These are phyloP conservation scores for Marcusenius ussheri DNA, from an alignment of 2,113 vertebrate species.

Conservation along the genomic window DNA sequence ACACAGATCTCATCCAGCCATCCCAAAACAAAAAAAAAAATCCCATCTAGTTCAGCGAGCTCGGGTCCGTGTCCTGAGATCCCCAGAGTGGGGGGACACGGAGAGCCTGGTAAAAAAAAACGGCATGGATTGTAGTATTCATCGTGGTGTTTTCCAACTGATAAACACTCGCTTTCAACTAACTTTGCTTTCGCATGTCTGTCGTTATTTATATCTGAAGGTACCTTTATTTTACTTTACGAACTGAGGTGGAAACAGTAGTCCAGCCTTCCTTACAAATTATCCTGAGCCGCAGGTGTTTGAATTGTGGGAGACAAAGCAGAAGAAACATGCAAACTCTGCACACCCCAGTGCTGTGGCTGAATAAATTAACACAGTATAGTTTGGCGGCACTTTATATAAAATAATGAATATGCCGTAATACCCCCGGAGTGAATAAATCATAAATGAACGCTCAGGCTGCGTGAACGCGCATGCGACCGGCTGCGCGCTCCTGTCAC, in stretches of 20 bases:
- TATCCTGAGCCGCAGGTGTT: not conserved
- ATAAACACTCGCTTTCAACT: not conserved
- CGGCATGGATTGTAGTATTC: not conserved
- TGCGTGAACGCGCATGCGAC: not conserved
- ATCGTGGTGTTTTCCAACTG: not conserved
- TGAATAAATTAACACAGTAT: not conserved
- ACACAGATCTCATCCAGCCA: not conserved
- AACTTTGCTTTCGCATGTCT: not conserved
- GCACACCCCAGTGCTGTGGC: not conserved
- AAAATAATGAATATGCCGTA: not conserved
- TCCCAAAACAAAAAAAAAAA: not conserved
- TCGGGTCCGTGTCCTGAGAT: not conserved
- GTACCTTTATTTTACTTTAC: not conserved
- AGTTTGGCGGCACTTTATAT: not conserved
- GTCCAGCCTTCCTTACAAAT: not conserved
- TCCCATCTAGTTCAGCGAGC: not conserved
- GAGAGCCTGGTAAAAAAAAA: not conserved
- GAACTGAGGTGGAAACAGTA: not conserved
- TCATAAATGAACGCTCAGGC: not conserved
- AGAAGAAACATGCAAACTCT: not conserved
- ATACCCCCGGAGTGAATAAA: not conserved
- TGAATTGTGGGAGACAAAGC: not conserved
- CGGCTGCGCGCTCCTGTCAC: constrained; percentile 18
- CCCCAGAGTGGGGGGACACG: not conserved
- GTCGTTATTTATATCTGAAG: not conserved